Conservation (phyloP, 2,113 vertebrate genomes). For the Phalacrocorax brasilianus region DNA sequence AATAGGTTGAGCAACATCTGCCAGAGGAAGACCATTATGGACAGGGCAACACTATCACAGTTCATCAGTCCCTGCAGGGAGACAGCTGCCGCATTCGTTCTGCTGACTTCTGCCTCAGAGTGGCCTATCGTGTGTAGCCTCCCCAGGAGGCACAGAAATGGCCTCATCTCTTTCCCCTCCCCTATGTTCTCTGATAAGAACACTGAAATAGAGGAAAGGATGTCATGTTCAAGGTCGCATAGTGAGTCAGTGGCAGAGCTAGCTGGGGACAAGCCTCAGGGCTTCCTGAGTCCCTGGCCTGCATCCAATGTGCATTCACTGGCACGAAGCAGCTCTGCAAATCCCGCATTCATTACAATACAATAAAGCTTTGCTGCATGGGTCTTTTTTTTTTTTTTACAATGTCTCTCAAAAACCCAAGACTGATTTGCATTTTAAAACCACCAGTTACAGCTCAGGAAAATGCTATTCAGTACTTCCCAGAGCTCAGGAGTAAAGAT, state of each 20-base stretch:
- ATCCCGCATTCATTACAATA: not conserved
- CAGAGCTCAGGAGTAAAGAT: not conserved
- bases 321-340: not conserved
- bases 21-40: not conserved
- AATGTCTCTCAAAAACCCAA: slow-evolving; percentile 2
- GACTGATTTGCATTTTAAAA: slow-evolving; percentile 52
- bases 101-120: not conserved
- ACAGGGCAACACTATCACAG: not conserved
- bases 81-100: not conserved
- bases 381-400: not conserved
- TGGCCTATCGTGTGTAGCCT: not conserved
- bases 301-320: not conserved
- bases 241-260: not conserved
- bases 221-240: not conserved
- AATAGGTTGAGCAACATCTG: not conserved
- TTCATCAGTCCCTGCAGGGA: not conserved
- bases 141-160: not conserved
- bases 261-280: not conserved
- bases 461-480: slow-evolving; percentile 18
- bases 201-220: not conserved
- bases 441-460: not conserved
- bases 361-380: slow-evolving; percentile 19
- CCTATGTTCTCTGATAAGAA: not conserved
- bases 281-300: not conserved
- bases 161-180: not conserved